These are phyloP conservation scores for Dendronephthya gigantea DNA, from an alignment of 64 coral and sea anemone genomes.

Conservation along the genomic window DNA sequence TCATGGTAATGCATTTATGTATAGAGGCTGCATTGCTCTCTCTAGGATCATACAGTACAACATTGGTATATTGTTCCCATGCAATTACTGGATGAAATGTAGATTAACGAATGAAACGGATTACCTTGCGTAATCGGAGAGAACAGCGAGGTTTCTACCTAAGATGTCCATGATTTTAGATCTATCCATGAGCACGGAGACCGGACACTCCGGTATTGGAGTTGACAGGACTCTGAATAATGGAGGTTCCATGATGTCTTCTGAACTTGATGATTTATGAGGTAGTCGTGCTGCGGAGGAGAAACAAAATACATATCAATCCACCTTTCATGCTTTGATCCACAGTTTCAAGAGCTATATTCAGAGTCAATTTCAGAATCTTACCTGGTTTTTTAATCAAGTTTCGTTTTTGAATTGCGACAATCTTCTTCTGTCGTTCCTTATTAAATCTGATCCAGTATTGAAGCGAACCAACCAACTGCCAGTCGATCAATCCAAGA, in stretches of 20 bases:
- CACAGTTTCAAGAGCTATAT: too few species aligned
- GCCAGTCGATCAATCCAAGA: slow-evolving; percentile 73
- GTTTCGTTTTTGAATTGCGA: not conserved
- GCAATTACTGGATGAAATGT: not conserved
- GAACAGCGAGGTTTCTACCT: not conserved
- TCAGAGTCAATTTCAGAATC: too few species aligned
- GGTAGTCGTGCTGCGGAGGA: not conserved
- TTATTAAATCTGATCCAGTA: slow-evolving; percentile 62
- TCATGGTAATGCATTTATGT: not conserved
- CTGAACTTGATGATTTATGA: not conserved
- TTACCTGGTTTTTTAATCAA: slow-evolving; percentile 5
- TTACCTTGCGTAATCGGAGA: not conserved
- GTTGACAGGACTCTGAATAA: not conserved
- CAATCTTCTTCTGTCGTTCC: slow-evolving; percentile 45
- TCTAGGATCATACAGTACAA: not conserved
- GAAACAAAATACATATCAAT: not conserved
- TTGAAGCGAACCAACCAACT: slow-evolving; percentile 54
- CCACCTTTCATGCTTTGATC: not conserved
- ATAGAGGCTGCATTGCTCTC: not conserved
- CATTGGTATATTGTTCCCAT: not conserved
- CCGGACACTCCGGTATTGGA: not conserved
- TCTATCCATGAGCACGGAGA: not conserved
- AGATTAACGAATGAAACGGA: too few species aligned
- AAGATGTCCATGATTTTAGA: not conserved
- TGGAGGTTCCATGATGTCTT: not conserved